Conservation (phyloP, 2,797 vertebrate species). For the Amniataba percoides region DNA sequence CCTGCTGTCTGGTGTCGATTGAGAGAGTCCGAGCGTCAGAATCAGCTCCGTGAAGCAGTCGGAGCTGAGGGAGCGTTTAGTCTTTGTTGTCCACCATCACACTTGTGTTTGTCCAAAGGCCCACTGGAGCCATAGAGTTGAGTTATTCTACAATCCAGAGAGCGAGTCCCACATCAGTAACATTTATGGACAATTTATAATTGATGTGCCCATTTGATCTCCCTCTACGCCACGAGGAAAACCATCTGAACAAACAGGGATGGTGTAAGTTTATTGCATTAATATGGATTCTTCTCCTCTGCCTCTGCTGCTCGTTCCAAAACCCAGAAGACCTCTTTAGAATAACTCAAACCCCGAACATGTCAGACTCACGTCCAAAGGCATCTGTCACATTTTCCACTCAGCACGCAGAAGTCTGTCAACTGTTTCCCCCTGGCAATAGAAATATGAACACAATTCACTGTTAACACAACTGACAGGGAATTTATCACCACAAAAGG, state of each 20-base stretch:
- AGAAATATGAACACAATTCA: slow-evolving; percentile 42
- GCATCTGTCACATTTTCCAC: slow-evolving; percentile 75
- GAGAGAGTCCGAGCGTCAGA: slow-evolving; percentile 38
- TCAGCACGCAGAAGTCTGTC: slow-evolving; percentile 47
- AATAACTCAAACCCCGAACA: slow-evolving; percentile 78
- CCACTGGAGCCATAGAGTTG: slow-evolving; percentile 80
- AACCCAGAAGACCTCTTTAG: slow-evolving; percentile 73
- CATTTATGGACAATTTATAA: slow-evolving; percentile 84
- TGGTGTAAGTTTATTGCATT: slow-evolving; percentile 82
- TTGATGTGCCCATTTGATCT: slow-evolving; percentile 85
- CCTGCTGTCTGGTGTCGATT: slow-evolving; percentile 53
- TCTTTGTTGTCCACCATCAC: slow-evolving; percentile 78
- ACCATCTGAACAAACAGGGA: slow-evolving; percentile 88
- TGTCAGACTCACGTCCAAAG: slow-evolving; percentile 68
- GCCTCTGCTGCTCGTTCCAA: slow-evolving; percentile 48
- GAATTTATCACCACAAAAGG: slow-evolving; percentile 18
- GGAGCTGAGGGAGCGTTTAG: slow-evolving; percentile 64
- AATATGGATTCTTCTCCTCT: slow-evolving; percentile 77
- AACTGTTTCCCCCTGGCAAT: slow-evolving; percentile 41
- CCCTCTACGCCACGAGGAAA: slow-evolving; percentile 77
- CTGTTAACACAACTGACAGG: slow-evolving; percentile 44
- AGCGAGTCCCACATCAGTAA: slow-evolving; percentile 83
- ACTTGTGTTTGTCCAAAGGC: slow-evolving; percentile 81
- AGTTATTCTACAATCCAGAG: slow-evolving; percentile 82
- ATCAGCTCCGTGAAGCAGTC: slow-evolving; percentile 45